Evolutionary conservation across 2,113 vertebrate genomes (phyloP), one percentile per base, ranked within the genome.

Genomic region (Syngnathus floridae): DNA sequence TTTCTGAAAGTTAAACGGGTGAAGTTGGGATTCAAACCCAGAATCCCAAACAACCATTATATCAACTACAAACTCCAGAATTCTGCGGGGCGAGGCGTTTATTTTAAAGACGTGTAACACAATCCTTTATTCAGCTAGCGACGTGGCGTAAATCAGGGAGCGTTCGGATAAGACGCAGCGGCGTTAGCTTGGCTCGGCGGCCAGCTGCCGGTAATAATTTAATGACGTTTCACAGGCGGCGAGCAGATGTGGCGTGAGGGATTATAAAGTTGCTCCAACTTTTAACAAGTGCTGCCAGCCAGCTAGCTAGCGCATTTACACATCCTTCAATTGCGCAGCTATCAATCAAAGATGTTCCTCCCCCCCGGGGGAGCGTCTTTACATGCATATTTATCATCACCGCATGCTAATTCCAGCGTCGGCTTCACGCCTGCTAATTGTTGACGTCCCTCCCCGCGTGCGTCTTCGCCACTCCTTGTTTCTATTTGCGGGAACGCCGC

Each of bases 321-420:
- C 97, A 98, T 98, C 95, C 95, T 97, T 95, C 95, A 97, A 96
- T 97, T 97, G 93, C 93, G 91, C 94, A 96, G 94, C 95, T 95
- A 99, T 98, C 96, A 98, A 99, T 99, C 95, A 98, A 93, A 92
- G 87, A 92, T 93, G 90, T 92, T 94, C 97, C 98, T 95, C 95
- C 98, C 95, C 93, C 93, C 92, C 9, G 8, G 37, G 95, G 95
- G 95, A 97, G 90, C 92, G 95, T 94, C 94, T 97, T 96, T 96
- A 97, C 95, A 98, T 99, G 96, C 96, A 99, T 99, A 99, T 99
- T 97, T 96, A 98, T 98, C 94, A 98, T 94, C 93, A 93, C 95
- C 92, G 95, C 94, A 97, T 97, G 95, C 94, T 97, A 98, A 97
- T 98, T 97, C 94, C 94, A 91, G 93, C 94, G 95, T 93, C 94